phyloP scores from a whole-genome alignment of 2,113 vertebrate species.

The Takifugu flavidus region DNA sequence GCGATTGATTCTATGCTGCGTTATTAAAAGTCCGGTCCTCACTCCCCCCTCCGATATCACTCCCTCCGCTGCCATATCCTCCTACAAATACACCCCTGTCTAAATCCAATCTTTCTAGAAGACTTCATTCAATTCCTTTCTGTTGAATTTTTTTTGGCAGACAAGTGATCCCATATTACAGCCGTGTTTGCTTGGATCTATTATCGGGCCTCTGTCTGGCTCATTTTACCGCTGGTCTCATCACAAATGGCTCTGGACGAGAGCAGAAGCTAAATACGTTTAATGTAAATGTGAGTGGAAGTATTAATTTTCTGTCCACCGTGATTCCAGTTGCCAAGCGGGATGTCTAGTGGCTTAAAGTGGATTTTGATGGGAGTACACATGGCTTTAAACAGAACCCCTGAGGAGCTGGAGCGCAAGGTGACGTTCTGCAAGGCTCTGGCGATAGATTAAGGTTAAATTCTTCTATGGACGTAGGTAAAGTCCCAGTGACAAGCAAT shows the following conservation, averaged over 20 bases:
- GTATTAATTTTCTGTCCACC: constrained; percentile 32
- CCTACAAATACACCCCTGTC: constrained; percentile 26
- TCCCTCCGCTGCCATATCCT: constrained; percentile 22
- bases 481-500: background rate
- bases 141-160: constrained; percentile 23
- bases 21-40: constrained; percentile 46
- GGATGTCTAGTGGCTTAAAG: constrained; percentile 20
- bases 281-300: constrained; percentile 48
- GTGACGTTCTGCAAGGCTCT: no score
- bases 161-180: constrained; percentile 26
- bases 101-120: constrained; percentile 20
- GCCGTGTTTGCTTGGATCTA: constrained; percentile 33
- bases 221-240: constrained; percentile 48
- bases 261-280: constrained; percentile 39
- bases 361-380: constrained; percentile 35
- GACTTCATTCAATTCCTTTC: constrained; percentile 27
- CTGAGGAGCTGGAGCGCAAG: no score
- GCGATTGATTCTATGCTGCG: constrained; percentile 10
- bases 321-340: constrained; percentile 20
- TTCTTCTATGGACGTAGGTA: background rate
- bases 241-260: constrained; percentile 46
- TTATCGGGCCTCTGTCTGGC: constrained; percentile 20
- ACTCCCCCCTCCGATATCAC: constrained; percentile 27
- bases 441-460: background rate
- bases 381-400: constrained; percentile 12